Conservation (phyloP, 2,888 invertebrate species). For the Parnassius glacialis region DNA sequence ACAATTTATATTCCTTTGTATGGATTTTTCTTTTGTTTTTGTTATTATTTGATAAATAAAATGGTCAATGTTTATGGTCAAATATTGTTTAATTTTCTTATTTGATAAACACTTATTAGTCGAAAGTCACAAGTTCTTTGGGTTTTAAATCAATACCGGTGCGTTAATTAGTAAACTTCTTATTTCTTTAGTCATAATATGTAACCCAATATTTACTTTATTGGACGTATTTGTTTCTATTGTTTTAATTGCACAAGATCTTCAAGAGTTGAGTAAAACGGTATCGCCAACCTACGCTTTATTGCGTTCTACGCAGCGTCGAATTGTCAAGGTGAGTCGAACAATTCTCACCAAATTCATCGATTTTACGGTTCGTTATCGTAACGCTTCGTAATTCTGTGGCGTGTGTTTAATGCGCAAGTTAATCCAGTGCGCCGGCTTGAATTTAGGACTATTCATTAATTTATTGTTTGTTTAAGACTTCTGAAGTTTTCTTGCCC, state of each 20-base stretch:
- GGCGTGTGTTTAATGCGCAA: background rate
- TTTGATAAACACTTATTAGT: no score
- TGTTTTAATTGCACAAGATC: conserved; percentile 17
- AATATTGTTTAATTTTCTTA: no score
- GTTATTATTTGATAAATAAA: no score
- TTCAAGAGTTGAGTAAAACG: conserved; percentile 19
- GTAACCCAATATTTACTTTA: no score
- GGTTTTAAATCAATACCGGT: no score
- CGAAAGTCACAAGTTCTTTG: no score
- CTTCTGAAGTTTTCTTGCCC: background rate
- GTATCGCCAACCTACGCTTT: conserved; percentile 13
- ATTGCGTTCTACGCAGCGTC: conserved; percentile 4
- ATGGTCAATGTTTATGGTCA: no score
- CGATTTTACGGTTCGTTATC: conserved; percentile 13
- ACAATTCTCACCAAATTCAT: conserved; percentile 16
- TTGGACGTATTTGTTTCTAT: background rate
- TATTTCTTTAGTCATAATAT: no score
- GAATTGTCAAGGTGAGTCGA: conserved; percentile 19
- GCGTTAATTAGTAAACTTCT: no score
- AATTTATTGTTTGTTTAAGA: background rate
- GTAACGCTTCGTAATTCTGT: background rate
- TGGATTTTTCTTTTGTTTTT: no score
- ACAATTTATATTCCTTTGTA: no score
- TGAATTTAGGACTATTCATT: background rate
- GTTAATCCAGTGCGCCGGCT: background rate